Evolutionary conservation across 92 coral and sea anemone genomes (phyloP), one percentile per base, ranked within the genome.

Genomic region (Phenganax marumi): DNA sequence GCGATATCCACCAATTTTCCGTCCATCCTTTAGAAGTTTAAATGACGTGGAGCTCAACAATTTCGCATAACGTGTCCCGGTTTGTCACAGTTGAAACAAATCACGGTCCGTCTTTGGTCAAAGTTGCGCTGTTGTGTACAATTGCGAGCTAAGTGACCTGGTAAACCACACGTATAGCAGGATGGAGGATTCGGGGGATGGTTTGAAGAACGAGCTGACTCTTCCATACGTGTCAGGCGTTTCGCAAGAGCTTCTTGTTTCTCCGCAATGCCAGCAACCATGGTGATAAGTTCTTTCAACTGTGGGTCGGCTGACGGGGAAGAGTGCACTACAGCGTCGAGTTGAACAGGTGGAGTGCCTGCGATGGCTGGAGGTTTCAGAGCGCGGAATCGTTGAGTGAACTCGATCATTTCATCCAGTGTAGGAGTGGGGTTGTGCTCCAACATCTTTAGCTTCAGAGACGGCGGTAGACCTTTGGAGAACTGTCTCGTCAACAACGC

Each of bases 341-440:
- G 23, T 17, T 68, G 47, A 50, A 46, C n/a, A n/a, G 10, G 74
- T 68, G 16, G 10, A 4, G 23, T 50, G 16, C 24, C 24, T 46
- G 74, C 49, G 74, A 68, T 21, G 49, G n/a, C 11, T 68, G 39
- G 46, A 46, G 73, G 14, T 81, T 66, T 19, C n/a, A 83, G 57
- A 0, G 81, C 86, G 24, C 81, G 26, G 86, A 72, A 58, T 17
- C 61, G 81, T 55, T 83, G 86, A 4, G 77, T 70, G n/a, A 83
- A 83, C 23, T 21, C 7, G 18, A 73, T 70, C 86, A 84, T 84
- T 10, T 51, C 79, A 11, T 79, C 43, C 49, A 85, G 84, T 12
- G 26, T 78, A n/a, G 80, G 85, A 8, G 83, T 73, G 14, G 85
- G 73, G 79, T 85, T 83, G 69, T 85, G 88, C 50, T 85, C 79